Base-by-base conservation (phyloP, 1,140 invertebrate species). In the Probaryconus sp. region DNA sequence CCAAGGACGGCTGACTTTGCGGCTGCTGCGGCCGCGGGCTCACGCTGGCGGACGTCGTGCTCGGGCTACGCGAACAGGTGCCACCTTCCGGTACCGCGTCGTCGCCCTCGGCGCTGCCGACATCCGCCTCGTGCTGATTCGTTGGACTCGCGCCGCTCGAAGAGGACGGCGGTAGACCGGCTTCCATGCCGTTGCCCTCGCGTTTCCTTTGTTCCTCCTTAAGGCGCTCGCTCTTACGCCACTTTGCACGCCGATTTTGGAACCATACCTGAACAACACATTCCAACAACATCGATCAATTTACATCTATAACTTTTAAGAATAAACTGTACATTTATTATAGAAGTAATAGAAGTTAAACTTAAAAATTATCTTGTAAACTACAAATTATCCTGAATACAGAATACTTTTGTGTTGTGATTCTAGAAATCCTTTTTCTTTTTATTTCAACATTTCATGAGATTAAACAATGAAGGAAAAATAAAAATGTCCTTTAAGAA, bases 241-340 rank as follows among this genome's bases (percentile, higher is more conserved):
- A 97, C 88, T 98, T 97, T 21, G 96, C 96, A 35, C 96, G 89
- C 21, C 96, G 90, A 83, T 97, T 97, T 91, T 97, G 96, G 83
- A 97, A 97, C 96, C 96, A 97, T 1, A 97, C 96, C 95, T 97
- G 81, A 40, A 86, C n/a, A n/a, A n/a, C n/a, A n/a, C n/a, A n/a
- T n/a, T n/a, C n/a, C n/a, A 42, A 3, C 16, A 43, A 45, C 16
- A 13, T 35, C n/a, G n/a, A n/a, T n/a, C n/a, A n/a, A n/a, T n/a
- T n/a, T n/a, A n/a, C n/a, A n/a, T n/a, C n/a, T n/a, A n/a, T n/a
- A n/a, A n/a, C n/a, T n/a, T n/a, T n/a, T n/a, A n/a, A n/a, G n/a
- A n/a, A n/a, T n/a, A n/a, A n/a, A n/a, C n/a, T n/a, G n/a, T n/a
- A n/a, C n/a, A n/a, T n/a, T n/a, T n/a, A n/a, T n/a, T n/a, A n/a